These are phyloP conservation scores for Poeciliopsis gracilis DNA, from an alignment of 2,797 vertebrate species.

Conservation along the genomic window DNA sequence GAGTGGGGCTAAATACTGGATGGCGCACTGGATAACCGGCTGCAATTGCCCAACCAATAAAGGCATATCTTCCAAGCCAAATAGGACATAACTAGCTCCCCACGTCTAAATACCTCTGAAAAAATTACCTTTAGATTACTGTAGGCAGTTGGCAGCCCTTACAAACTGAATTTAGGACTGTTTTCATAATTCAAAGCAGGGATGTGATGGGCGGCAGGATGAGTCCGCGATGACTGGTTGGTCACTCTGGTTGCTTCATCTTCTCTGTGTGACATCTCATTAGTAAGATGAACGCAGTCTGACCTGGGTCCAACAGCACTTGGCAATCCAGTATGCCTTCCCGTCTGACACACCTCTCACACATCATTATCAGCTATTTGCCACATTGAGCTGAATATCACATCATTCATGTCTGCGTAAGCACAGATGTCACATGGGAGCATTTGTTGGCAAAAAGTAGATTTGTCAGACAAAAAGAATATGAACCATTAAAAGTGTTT, in stretches of 20 bases:
- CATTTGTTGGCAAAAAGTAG: conserved; percentile 16
- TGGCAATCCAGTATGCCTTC: conserved; percentile 73
- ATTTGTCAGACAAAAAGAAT: conserved; percentile 13
- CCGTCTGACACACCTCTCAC: conserved; percentile 78
- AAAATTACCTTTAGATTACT: conserved; percentile 79
- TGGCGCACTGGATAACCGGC: conserved; percentile 58
- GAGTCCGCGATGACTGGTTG: conserved; percentile 72
- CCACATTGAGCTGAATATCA: conserved; percentile 77
- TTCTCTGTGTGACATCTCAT: conserved; percentile 81
- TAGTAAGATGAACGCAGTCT: conserved; percentile 80
- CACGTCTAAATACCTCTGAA: conserved; percentile 68
- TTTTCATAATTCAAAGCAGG: conserved; percentile 66
- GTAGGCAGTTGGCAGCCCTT: conserved; percentile 79
- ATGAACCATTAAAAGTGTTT: conserved; percentile 9
- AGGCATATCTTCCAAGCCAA: conserved; percentile 54
- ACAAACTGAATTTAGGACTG: conserved; percentile 69
- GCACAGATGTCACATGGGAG: conserved; percentile 42
- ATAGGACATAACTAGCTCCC: conserved; percentile 41
- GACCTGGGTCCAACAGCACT: conserved; percentile 77
- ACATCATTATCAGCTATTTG: conserved; percentile 84
- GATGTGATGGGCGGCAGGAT: conserved; percentile 68
- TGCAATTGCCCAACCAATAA: conserved; percentile 45
- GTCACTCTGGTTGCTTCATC: conserved; percentile 72
- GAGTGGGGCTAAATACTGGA: conserved; percentile 68
- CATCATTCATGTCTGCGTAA: conserved; percentile 77